Evolutionary conservation across 2,888 invertebrate genomes (phyloP).

Genomic region (Sarcophaga caerulescens): DNA sequence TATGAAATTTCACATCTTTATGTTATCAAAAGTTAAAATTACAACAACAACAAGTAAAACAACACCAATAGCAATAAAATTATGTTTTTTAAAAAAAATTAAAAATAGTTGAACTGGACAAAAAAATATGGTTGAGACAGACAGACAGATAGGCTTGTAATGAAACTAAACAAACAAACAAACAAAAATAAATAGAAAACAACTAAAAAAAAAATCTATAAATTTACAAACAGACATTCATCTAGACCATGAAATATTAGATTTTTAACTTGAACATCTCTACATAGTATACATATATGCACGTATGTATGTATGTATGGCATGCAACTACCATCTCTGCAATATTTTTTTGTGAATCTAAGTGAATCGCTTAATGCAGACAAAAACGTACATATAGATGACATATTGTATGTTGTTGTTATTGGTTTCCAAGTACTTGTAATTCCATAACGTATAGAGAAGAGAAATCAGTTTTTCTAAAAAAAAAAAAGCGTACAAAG

Average conservation of each 20-base stretch:
- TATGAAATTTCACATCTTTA: conserved; percentile 62
- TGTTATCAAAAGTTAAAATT: conserved; percentile 35
- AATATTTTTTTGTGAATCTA: not conserved
- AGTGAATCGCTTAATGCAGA: not conserved
- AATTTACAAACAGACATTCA: conserved; percentile 28
- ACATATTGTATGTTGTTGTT: not conserved
- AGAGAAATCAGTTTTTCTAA: conserved; percentile 49
- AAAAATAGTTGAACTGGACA: conserved; percentile 55
- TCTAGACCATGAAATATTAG: conserved; percentile 59
- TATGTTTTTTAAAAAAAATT: conserved; percentile 4
- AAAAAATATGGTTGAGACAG: conserved; percentile 40
- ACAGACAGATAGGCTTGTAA: conserved; percentile 36
- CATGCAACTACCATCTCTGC: conserved; percentile 1
- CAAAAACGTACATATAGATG: too few species aligned
- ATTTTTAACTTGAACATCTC: not conserved
- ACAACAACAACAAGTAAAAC: conserved; percentile 17
- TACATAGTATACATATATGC: not conserved
- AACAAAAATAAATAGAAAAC: not conserved
- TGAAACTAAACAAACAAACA: conserved; percentile 39
- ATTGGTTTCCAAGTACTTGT: not conserved
- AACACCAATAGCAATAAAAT: not conserved
- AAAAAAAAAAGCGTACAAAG: not conserved
- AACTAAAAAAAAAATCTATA: not conserved
- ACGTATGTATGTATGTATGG: not conserved
- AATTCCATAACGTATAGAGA: not conserved